These are phyloP conservation scores for Lophotriccus pileatus DNA, from an alignment of 2,797 vertebrate species.

Conservation along the genomic window DNA sequence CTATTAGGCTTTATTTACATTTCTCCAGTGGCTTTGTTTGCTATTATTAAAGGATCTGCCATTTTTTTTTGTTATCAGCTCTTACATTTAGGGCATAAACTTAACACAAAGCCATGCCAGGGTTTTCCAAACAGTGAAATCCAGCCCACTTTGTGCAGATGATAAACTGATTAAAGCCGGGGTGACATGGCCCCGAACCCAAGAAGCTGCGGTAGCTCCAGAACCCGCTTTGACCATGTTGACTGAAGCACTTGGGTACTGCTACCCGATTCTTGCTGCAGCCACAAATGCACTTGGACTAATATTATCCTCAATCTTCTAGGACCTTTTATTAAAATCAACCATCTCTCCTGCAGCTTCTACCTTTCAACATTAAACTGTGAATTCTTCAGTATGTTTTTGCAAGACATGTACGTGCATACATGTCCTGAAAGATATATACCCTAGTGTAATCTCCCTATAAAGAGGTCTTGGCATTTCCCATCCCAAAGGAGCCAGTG, in stretches of 20 bases:
- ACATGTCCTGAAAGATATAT: accelerated
- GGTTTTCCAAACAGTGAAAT: not conserved
- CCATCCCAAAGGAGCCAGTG: not conserved
- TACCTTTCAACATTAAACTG: not conserved
- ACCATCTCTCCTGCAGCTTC: not conserved
- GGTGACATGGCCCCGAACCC: accelerated
- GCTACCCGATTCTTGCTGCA: not conserved
- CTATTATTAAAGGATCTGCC: conserved; percentile 24
- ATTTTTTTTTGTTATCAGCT: not conserved
- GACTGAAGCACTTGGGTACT: not conserved
- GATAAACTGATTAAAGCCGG: not conserved
- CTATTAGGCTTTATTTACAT: conserved; percentile 30
- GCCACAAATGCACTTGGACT: not conserved
- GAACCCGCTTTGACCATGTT: accelerated
- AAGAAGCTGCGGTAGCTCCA: not conserved
- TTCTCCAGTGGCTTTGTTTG: not conserved
- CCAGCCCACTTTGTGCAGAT: not conserved
- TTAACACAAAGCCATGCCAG: not conserved
- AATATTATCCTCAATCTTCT: accelerated
- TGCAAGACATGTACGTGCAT: accelerated
- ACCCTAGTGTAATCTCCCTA: accelerated
- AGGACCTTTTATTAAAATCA: not conserved
- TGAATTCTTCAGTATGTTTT: not conserved
- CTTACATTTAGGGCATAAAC: conserved; percentile 9
- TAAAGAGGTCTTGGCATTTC: not conserved